Conservation (phyloP, 2,888 invertebrate species). For the Erebia aethiops region DNA sequence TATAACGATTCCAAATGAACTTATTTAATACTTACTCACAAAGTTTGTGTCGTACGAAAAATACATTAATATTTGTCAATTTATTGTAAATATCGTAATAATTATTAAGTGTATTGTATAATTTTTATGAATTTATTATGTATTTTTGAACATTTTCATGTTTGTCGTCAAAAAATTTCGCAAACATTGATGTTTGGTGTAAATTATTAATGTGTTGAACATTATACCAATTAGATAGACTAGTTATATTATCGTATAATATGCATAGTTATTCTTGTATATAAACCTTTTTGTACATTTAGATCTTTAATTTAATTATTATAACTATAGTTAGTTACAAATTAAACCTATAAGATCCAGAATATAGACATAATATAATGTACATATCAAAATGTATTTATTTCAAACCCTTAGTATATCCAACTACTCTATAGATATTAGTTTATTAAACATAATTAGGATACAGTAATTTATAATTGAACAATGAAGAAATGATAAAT, state of each 20-base stretch:
- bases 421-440: too few relatives aligned
- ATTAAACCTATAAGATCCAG: conserved; percentile 77
- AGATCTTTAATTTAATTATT: conserved; percentile 78
- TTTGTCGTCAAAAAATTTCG: conserved; percentile 37
- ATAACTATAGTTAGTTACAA: conserved; percentile 74
- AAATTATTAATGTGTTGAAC: conserved; percentile 61
- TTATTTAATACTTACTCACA: conserved; percentile 30
- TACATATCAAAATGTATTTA: conserved; percentile 39
- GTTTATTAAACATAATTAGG: too few relatives aligned
- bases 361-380: conserved; percentile 73
- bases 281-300: conserved; percentile 82
- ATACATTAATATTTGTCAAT: conserved; percentile 42
- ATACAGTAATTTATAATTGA: too few relatives aligned
- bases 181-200: conserved; percentile 55
- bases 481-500: too few relatives aligned
- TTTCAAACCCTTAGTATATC: conserved; percentile 8
- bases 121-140: conserved; percentile 29
- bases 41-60: conserved; percentile 26
- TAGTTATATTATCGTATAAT: conserved; percentile 56
- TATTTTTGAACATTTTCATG: conserved; percentile 38
- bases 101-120: conserved; percentile 32
- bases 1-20: conserved; percentile 23
- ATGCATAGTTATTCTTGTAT: conserved; percentile 77
- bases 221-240: conserved; percentile 67
- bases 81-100: conserved; percentile 40